Conservation (phyloP, 1,140 invertebrate genomes). For the Monochamus saltuarius region DNA sequence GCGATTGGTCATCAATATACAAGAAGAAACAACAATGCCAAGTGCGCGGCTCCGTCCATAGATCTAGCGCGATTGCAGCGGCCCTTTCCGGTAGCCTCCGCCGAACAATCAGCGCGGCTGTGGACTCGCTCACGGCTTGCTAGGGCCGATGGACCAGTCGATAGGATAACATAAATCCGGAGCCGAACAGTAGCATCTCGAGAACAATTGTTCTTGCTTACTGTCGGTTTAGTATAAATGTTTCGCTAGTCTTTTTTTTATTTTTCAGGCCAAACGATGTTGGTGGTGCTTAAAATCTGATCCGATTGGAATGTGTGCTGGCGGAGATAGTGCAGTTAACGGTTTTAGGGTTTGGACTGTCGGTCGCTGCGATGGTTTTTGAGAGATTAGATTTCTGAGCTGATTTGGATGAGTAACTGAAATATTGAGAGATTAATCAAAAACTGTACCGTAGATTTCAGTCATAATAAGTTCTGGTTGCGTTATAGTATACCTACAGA, state of each 20-base stretch:
- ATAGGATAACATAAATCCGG: conserved; percentile 45
- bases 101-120: conserved; percentile 31
- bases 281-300: not conserved
- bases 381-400: too few relatives aligned
- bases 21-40: conserved; percentile 48
- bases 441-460: too few relatives aligned
- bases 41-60: conserved; percentile 41
- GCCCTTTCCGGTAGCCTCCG: conserved; percentile 21
- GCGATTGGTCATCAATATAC: conserved; percentile 49
- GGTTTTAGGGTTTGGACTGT: too few relatives aligned
- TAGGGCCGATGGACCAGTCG: conserved; percentile 31
- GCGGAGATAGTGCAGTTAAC: too few relatives aligned
- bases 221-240: conserved; percentile 46
- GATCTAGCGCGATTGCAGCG: conserved; percentile 17
- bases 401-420: too few relatives aligned
- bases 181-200: conserved; percentile 43
- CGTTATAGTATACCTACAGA: too few relatives aligned
- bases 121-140: conserved; percentile 2
- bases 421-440: too few relatives aligned
- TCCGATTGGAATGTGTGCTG: too few relatives aligned
- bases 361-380: too few relatives aligned
- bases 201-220: conserved; percentile 49
- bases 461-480: too few relatives aligned
- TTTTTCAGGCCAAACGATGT: conserved; percentile 4
- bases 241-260: conserved; percentile 36